Percentiles rank a stretch among this genome's conserved stretches.
Evolutionary conservation across 2,888 invertebrate genomes (phyloP).

Genomic region (Petrolisthes manimaculis): DNA sequence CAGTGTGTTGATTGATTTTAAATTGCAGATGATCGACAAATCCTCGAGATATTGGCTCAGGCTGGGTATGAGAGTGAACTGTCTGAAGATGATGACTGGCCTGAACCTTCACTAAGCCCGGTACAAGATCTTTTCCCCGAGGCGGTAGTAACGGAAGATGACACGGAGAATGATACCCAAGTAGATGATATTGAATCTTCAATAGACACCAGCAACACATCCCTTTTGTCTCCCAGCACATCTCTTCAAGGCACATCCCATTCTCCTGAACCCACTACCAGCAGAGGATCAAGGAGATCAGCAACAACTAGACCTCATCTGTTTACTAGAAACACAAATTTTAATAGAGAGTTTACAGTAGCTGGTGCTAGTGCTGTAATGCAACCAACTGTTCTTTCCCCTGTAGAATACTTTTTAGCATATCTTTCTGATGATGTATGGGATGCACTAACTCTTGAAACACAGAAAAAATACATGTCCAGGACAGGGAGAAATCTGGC

Average conservation of each 20-base stretch:
- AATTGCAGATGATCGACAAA: no score
- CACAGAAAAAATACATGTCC: conserved; percentile 3
- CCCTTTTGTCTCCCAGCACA: no score
- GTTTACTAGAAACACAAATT: not conserved
- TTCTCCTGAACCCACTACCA: not conserved
- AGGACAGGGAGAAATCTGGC: not conserved
- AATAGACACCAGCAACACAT: no score
- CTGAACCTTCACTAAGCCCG: not conserved
- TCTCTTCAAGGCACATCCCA: no score
- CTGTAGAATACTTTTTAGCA: not conserved
- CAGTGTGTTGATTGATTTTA: no score
- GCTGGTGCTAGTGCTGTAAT: not conserved
- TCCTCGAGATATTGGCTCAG: no score
- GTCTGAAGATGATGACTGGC: not conserved
- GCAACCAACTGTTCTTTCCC: not conserved
- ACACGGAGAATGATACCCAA: not conserved
- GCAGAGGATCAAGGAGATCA: not conserved
- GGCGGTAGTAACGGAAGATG: not conserved
- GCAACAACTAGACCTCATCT: not conserved
- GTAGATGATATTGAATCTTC: no score
- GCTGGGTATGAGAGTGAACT: not conserved
- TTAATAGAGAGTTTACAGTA: not conserved
- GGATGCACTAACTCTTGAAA: conserved; percentile 4
- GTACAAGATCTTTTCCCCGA: not conserved
- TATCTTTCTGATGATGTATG: conserved; percentile 2